phyloP scores from a whole-genome alignment of 1,140 invertebrate genomes.

The Drosophila chauvacae region DNA sequence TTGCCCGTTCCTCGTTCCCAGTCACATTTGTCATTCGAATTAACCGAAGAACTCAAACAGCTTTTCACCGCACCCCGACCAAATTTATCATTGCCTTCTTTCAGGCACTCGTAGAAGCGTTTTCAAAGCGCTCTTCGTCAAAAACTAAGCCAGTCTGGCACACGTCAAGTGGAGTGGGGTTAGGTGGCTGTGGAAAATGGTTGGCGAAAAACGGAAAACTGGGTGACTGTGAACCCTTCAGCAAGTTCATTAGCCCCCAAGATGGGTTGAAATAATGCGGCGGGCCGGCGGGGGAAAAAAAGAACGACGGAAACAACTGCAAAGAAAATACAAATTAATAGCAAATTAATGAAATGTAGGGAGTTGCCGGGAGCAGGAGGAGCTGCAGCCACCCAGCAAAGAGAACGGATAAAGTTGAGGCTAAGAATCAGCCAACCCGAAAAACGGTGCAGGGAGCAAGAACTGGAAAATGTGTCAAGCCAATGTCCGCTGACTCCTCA shows the following conservation, averaged over 20 bases:
- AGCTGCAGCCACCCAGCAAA: neutral
- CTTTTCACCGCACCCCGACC: slow-evolving; percentile 23
- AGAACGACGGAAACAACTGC: slow-evolving; percentile 47
- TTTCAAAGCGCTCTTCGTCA: slow-evolving; percentile 47
- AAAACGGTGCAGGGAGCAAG: slow-evolving; percentile 65
- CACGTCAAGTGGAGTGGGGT: slow-evolving; percentile 44
- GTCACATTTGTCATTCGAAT: slow-evolving; percentile 53
- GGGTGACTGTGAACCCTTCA: slow-evolving; percentile 43
- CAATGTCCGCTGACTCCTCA: slow-evolving; percentile 37
- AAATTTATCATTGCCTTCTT: slow-evolving; percentile 72
- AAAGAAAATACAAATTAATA: slow-evolving; percentile 83
- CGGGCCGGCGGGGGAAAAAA: slow-evolving; percentile 49
- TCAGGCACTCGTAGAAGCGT: slow-evolving; percentile 38
- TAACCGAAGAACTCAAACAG: slow-evolving; percentile 50
- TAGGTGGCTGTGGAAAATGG: neutral
- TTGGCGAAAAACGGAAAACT: slow-evolving; percentile 6
- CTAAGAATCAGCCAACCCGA: slow-evolving; percentile 69
- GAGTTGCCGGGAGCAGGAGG: neutral
- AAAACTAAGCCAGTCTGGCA: slow-evolving; percentile 71
- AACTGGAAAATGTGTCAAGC: slow-evolving; percentile 79
- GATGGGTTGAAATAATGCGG: slow-evolving; percentile 78
- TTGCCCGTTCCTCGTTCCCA: slow-evolving; percentile 19
- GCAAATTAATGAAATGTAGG: slow-evolving; percentile 79
- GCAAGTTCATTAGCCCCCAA: slow-evolving; percentile 79
- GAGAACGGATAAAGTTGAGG: slow-evolving; percentile 32